Base-by-base conservation (phyloP, 2,113 vertebrate species). In the Myodes glareolus region DNA sequence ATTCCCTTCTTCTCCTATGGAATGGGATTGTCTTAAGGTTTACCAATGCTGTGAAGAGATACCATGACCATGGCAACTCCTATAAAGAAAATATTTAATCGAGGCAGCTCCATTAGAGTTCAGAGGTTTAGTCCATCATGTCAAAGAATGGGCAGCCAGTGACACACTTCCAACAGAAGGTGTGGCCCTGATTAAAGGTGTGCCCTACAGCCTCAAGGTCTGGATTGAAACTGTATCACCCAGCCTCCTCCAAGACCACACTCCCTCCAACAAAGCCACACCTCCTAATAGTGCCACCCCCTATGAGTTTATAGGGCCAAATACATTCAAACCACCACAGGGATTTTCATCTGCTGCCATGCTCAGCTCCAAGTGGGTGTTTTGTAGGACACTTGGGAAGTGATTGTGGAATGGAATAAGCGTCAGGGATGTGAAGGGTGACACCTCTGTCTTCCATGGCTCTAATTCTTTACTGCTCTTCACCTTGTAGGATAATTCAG, bases 401-500 rank as follows among this genome's bases (percentile, higher is more conserved):
- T 85, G 33, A 13, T 52, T 67, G 7, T 90, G 75, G 23, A 36
- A 3, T 4, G 4, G 23, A 65, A 17, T 78, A 47, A n/a, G 7
- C 42, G 3, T 1, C 50, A 16, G 42, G 4, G 1, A 2, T 5
- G 27, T 7, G 29, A 33, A 25, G 11, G n/a, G 16, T 25, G 5
- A 72, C 72, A 11, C 21, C 45, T 89, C 73, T 50, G 36, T 72
- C 84, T 78, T 55, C 42, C 45, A 45, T 16, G 70, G 1, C 13
- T 5, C 88, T 95, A 21, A 89, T 50, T 31, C 31, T 52, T 36
- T 75, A 50, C 33, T 88, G 47, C 12, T 85, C 70, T 96, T 93
- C 3, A 92, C 67, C 27, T 97, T 96, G 14, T 70, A 99, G 99
- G 99, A 99, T 89, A 99, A 99, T 93, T 99, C 98, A n/a, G 98